Evolutionary conservation across 2,888 invertebrate species (phyloP).

Genomic region (Mesorhabditis belari): DNA sequence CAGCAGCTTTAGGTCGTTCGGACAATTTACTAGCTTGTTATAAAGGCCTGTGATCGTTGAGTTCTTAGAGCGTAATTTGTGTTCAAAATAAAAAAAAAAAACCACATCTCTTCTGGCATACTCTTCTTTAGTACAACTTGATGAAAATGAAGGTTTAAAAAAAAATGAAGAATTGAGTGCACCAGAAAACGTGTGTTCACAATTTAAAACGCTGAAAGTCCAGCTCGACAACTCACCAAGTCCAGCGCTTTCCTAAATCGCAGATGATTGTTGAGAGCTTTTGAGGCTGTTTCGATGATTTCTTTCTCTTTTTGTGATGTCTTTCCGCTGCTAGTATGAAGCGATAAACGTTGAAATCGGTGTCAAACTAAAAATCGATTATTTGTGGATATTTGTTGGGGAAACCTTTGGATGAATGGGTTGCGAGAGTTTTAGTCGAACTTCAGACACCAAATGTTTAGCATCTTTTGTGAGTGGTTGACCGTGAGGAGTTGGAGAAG

Average conservation of each 20-base stretch:
- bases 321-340: constrained; percentile 47
- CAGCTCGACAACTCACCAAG: constrained; percentile 27
- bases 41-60: too few species aligned
- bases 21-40: too few species aligned
- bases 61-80: not conserved
- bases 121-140: too few species aligned
- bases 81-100: not conserved
- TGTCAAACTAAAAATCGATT: constrained; percentile 42
- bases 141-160: too few species aligned
- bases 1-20: too few species aligned
- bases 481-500: constrained; percentile 32
- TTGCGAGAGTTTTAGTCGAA: constrained; percentile 35
- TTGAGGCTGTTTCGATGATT: constrained; percentile 42
- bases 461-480: constrained; percentile 39
- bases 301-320: constrained; percentile 34
- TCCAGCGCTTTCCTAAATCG: constrained; percentile 43
- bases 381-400: too few species aligned
- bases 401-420: constrained; percentile 45
- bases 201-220: not conserved
- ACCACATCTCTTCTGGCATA: too few species aligned
- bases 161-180: too few species aligned
- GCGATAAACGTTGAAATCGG: constrained; percentile 52
- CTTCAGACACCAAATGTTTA: constrained; percentile 38
- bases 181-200: too few species aligned
- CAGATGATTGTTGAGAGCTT: constrained; percentile 48